Conservation (phyloP, 2,888 invertebrate species). For the Danaus chrysippus region DNA sequence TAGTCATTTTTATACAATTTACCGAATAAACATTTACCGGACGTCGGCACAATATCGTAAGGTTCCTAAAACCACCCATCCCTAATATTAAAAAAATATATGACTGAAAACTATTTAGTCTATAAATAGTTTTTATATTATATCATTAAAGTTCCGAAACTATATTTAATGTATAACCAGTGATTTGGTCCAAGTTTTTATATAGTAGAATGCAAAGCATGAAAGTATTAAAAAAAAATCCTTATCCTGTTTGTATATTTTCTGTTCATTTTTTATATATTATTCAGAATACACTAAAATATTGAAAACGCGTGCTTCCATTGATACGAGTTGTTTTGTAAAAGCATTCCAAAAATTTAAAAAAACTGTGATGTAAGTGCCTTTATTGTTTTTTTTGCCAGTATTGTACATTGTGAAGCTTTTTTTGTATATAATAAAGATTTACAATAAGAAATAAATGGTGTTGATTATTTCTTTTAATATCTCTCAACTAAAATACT, state of each 20-base stretch:
- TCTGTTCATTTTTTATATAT: neutral
- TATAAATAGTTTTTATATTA: conserved; percentile 6
- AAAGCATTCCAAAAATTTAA: conserved; percentile 27
- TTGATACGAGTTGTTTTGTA: conserved; percentile 11
- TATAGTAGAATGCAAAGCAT: too few relatives aligned
- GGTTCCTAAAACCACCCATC: neutral
- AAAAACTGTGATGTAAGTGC: conserved; percentile 60
- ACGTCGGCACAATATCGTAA: too few relatives aligned
- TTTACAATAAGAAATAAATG: conserved; percentile 10
- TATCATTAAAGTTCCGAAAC: too few relatives aligned
- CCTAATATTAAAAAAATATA: conserved; percentile 2
- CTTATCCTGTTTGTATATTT: too few relatives aligned
- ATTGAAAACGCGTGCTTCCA: neutral
- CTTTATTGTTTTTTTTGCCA: conserved; percentile 51
- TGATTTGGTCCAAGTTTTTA: too few relatives aligned
- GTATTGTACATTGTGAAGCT: conserved; percentile 46
- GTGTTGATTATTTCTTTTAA: too few relatives aligned
- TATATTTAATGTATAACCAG: too few relatives aligned
- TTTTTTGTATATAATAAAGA: conserved; percentile 38
- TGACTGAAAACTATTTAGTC: conserved; percentile 5
- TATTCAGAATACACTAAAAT: too few relatives aligned
- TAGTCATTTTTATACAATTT: conserved; percentile 43
- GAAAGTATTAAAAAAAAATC: too few relatives aligned
- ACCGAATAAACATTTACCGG: too few relatives aligned
- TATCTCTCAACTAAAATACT: too few relatives aligned